Base-by-base conservation (phyloP, 2,113 vertebrate species). In the Myrmecophaga tridactyla region DNA sequence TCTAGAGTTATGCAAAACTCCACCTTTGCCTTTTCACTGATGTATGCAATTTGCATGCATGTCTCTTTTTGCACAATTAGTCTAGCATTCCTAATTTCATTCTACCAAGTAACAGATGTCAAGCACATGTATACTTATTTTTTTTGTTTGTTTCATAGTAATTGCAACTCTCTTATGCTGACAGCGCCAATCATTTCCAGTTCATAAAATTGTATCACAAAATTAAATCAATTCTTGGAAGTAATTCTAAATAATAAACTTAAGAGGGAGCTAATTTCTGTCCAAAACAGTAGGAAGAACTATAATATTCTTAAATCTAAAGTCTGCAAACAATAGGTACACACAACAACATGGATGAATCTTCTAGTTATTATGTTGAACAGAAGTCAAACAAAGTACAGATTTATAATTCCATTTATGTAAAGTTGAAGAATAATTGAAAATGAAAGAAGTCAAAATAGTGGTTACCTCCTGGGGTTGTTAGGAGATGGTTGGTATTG, bases 131-230 rank as follows among this genome's bases (percentile, higher is more conserved):
- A 63, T 46, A 39, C 27, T 92, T 91, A 27, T 14, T 65, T 88
- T 94, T 94, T 58, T 23, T 10, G 89, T n/a, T n/a, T n/a, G 86
- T 43, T 56, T 73, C 48, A 92, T 25, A 81, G 17, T 89, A 31
- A 92, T 39, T 63, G 8, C 14, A 83, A 75, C 4, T 78, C 53
- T 86, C 10, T 83, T 63, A 62, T 20, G 48, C 48, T 83, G 34
- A 91, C 9, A 86, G 58, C 60, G 75, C 41, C 29, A 51, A 56
- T 78, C 60, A 92, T 77, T 78, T 91, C 39, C n/a, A 92, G 21
- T 85, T 94, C 78, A 76, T 69, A 86, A 92, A 86, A 84, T 63
- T 65, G 41, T 60, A 78, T 80, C 81, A 73, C 39, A 95, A 96
- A 95, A 86, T 86, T 43, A 95, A 86, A 43, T 86, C 73, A 88